These are phyloP conservation scores for Indicator indicator DNA, from an alignment of 2,113 vertebrate genomes.

Conservation along the genomic window DNA sequence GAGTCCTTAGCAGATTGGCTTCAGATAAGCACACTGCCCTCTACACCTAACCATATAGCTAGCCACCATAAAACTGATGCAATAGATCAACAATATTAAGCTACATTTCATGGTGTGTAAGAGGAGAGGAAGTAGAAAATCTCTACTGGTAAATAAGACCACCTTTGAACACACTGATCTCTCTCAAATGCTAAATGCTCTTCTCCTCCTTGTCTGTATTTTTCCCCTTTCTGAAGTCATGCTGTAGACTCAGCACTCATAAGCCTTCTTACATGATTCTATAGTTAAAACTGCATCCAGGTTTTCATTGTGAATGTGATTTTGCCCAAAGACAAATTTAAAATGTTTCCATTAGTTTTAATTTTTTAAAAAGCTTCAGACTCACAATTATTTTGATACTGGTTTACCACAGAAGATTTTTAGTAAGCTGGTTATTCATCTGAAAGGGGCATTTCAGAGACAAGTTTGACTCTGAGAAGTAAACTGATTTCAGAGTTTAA, in stretches of 20 bases:
- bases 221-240: not conserved
- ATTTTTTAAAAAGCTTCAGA: not conserved
- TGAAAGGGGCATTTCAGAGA: not conserved
- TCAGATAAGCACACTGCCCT: not conserved
- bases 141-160: not conserved
- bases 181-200: not conserved
- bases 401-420: not conserved
- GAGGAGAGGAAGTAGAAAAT: not conserved
- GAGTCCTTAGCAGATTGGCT: not conserved
- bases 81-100: conserved; percentile 12
- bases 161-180: not conserved
- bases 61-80: not conserved
- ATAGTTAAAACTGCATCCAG: not conserved
- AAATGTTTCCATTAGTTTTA: not conserved
- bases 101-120: not conserved
- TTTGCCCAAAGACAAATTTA: not conserved
- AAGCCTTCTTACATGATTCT: not conserved
- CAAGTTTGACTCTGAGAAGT: not conserved
- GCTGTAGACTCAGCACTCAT: not conserved
- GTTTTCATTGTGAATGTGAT: not conserved
- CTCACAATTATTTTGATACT: not conserved
- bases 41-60: not conserved
- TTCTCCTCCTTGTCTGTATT: not conserved
- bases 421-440: not conserved
- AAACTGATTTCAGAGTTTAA: not conserved